phyloP scores from a whole-genome alignment of 2,113 vertebrate species.

The Vidua macroura region DNA sequence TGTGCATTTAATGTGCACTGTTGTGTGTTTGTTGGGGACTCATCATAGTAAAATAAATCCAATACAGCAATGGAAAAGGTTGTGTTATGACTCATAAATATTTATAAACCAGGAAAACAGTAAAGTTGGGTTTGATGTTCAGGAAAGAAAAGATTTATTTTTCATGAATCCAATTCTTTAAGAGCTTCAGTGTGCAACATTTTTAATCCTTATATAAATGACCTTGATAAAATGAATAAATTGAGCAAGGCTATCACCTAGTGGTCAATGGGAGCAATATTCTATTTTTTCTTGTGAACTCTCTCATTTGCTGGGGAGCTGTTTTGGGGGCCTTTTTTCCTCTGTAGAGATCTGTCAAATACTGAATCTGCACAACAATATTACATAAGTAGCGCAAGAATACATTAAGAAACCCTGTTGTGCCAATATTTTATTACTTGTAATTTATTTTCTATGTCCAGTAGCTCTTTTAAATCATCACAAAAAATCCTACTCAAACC shows the following conservation, averaged over 20 bases:
- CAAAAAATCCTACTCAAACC: not conserved
- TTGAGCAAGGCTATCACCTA: slow-evolving; percentile 70
- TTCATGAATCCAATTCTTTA: slow-evolving; percentile 22
- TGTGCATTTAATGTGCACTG: not conserved
- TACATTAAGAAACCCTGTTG: not conserved
- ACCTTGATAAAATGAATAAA: slow-evolving; percentile 61
- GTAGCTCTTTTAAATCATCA: not conserved
- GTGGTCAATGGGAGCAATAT: slow-evolving; percentile 32
- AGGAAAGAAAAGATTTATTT: not conserved
- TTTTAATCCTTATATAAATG: slow-evolving; percentile 72
- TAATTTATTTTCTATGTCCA: not conserved
- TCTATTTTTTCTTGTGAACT: not conserved
- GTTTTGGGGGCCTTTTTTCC: not conserved
- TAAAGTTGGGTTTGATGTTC: not conserved
- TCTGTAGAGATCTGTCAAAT: not conserved
- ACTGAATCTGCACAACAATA: not conserved
- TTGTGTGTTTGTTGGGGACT: not conserved
- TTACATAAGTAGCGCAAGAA: not conserved
- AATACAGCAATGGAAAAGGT: not conserved
- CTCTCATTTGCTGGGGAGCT: not conserved
- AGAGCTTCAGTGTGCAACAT: not conserved
- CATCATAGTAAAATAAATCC: slow-evolving; percentile 11
- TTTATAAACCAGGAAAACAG: not conserved
- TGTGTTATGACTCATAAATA: slow-evolving; percentile 14
- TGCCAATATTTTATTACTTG: not conserved